phyloP scores from a whole-genome alignment of 53 echinoderm and acorn worm species.

The Zoroaster sp. region DNA sequence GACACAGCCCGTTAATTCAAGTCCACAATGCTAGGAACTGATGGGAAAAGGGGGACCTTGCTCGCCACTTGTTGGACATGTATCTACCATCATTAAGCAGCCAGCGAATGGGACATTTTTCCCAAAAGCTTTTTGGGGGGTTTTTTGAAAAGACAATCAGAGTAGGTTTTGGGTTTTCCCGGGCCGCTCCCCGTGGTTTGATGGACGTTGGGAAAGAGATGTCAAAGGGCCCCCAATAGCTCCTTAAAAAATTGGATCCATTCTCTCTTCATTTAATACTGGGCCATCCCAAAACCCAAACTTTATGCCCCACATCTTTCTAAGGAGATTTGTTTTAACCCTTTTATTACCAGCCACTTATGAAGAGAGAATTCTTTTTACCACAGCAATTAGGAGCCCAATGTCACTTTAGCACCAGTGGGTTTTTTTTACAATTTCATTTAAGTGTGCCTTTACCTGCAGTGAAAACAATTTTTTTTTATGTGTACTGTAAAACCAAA shows the following conservation, averaged over 20 bases:
- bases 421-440: too few species aligned
- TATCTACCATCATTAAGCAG: constrained; percentile 10
- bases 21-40: constrained; percentile 40
- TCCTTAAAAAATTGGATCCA: not conserved
- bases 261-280: not conserved
- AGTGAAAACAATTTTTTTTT: too few species aligned
- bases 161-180: not conserved
- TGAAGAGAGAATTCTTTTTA: too few species aligned
- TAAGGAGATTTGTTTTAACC: not conserved
- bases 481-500: too few species aligned
- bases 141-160: constrained; percentile 57
- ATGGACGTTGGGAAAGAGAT: not conserved
- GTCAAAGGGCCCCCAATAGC: not conserved
- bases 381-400: too few species aligned
- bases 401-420: too few species aligned
- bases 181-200: too few species aligned
- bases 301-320: not conserved
- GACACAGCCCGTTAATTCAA: constrained; percentile 59
- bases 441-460: too few species aligned
- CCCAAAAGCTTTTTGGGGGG: constrained; percentile 52
- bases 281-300: not conserved
- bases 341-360: too few species aligned
- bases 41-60: constrained; percentile 55
- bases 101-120: constrained; percentile 26
- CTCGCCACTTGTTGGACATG: constrained; percentile 17